phyloP scores from a whole-genome alignment of 2,888 invertebrate species.

The Megaustenia siamemsis region DNA sequence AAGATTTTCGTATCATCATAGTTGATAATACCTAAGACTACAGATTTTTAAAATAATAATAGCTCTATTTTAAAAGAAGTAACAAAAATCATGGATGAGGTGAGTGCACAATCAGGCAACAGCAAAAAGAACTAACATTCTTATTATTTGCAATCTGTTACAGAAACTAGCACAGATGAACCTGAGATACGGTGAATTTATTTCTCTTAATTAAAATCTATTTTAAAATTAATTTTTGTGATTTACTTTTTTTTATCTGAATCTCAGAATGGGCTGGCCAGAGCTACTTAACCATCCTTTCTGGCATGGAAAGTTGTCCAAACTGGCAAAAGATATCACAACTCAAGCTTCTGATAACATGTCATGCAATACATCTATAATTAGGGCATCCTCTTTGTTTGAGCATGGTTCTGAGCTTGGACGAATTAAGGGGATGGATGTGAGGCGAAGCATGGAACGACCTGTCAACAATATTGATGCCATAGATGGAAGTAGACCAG shows the following conservation, averaged over 20 bases:
- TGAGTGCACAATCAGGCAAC: no score
- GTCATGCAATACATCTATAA: conserved; percentile 63
- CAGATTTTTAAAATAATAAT: no score
- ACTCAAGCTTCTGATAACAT: conserved; percentile 63
- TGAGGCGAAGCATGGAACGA: conserved; percentile 64
- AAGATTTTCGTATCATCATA: no score
- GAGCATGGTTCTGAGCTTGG: conserved; percentile 73
- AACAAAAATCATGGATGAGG: no score
- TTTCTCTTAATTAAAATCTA: no score
- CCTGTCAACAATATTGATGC: conserved; percentile 64
- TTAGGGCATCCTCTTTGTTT: conserved; percentile 69
- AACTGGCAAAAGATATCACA: conserved; percentile 73
- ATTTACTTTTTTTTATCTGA: not conserved
- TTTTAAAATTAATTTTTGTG: no score
- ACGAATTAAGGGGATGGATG: conserved; percentile 69
- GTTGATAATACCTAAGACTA: no score
- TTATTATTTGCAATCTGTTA: no score
- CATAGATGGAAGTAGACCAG: conserved; percentile 65
- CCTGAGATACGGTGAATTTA: no score
- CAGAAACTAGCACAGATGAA: no score
- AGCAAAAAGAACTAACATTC: no score
- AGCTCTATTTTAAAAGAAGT: no score
- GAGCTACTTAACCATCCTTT: conserved; percentile 78
- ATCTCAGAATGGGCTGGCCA: conserved; percentile 76
- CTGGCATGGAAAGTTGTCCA: conserved; percentile 77